phyloP scores from a whole-genome alignment of 2,888 invertebrate species.

The Ypsolopha sequella region DNA sequence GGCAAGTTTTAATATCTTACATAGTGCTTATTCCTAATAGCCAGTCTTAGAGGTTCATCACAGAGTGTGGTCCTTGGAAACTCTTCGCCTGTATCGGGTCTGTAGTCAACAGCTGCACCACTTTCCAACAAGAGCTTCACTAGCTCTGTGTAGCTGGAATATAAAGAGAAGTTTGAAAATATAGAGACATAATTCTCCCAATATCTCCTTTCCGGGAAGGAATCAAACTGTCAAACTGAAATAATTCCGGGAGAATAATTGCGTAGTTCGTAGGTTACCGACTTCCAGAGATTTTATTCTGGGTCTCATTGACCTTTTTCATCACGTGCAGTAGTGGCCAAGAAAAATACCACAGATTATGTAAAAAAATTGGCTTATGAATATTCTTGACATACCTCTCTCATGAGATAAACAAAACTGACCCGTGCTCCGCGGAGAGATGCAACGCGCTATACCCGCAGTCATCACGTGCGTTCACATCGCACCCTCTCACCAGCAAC shows the following conservation, averaged over 20 bases:
- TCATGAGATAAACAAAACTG: conserved; percentile 15
- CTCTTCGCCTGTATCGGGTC: conserved; percentile 77
- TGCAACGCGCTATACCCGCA: conserved; percentile 94
- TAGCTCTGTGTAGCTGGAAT: conserved; percentile 72
- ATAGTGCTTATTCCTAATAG: conserved; percentile 88
- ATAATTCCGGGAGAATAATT: too few relatives aligned
- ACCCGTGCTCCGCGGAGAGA: conserved; percentile 91
- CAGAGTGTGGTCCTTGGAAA: conserved; percentile 80
- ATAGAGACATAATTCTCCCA: conserved; percentile 9
- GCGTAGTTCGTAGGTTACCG: too few relatives aligned
- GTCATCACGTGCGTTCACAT: conserved; percentile 87
- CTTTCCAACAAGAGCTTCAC: conserved; percentile 80
- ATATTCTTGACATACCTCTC: too few relatives aligned
- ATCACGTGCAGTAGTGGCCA: too few relatives aligned
- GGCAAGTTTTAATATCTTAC: conserved; percentile 27
- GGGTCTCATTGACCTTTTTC: too few relatives aligned
- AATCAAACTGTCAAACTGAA: too few relatives aligned
- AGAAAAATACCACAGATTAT: too few relatives aligned
- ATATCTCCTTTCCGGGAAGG: too few relatives aligned
- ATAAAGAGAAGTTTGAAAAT: background rate
- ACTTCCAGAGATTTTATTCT: too few relatives aligned
- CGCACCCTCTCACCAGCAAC: conserved; percentile 83
- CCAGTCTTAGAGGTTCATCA: conserved; percentile 91
- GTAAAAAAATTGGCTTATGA: too few relatives aligned
- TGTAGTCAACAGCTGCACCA: conserved; percentile 85